Base-by-base conservation (phyloP, 2,113 vertebrate genomes). In the Neolamprologus cancellatus region DNA sequence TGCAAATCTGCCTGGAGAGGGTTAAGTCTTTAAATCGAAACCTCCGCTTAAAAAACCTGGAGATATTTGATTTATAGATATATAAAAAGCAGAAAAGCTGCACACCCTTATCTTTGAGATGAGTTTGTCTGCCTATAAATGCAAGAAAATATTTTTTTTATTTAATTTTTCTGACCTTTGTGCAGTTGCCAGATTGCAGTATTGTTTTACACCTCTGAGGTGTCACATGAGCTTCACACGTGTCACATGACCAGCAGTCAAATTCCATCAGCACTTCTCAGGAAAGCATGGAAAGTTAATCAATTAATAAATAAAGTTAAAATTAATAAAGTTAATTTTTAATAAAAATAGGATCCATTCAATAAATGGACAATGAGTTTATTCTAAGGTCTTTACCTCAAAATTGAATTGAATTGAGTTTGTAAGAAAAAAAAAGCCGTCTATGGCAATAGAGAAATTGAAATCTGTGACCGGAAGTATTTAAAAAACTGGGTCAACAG, bases 401-500 rank as follows among this genome's bases (percentile, higher is more conserved):
- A 59, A 59, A 32, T 6, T 59, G 8, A 59, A 30, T 61, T 69
- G n/a, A 41, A 69, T 8, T 66, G 61, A 41, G n/a, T 69, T 69
- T 69, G n/a, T 9, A 41, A 69, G 61, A 0, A 0, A 69, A 66
- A 36, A 41, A 28, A 74, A 11, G 8, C 0, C 1, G 0, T 28
- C 14, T 46, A 28, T 28, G 23, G 15, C 23, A 48, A 48, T 18
- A 30, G 23, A 74, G 41, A 48, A 74, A 48, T 46, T 46, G 9
- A 46, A 74, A 48, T 48, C 41, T 74, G 5, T 71, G 20, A 44
- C 14, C 39, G 3, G 36, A 71, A 44, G 39, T 64, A 0, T 46
- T 74, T 74, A 28, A 74, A 46, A 46, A 46, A 12, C 69, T 48
- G 4, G 41, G 25, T 30, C 64, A 41, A 41, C 32, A 64, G 59